A percentile compares a stretch with the other conserved stretches of the same genome.
Evolutionary conservation across 2,888 invertebrate species (phyloP).

Genomic region (Glaucopsyche alexis): DNA sequence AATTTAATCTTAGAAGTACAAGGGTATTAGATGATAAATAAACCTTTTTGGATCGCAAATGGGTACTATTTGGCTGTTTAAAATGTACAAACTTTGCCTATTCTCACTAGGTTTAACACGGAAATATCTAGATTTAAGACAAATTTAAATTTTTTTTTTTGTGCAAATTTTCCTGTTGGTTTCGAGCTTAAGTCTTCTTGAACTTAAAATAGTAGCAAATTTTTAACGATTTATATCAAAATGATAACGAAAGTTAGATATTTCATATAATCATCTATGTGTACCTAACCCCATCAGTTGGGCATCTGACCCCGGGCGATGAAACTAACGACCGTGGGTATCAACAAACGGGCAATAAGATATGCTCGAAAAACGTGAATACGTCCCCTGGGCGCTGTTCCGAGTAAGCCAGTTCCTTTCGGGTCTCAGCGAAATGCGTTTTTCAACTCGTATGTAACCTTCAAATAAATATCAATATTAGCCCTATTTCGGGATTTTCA

Average conservation of each 20-base stretch:
- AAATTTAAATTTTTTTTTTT: no score
- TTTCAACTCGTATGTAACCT: constrained; percentile 38
- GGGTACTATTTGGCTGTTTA: no score
- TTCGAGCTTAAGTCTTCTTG: background rate
- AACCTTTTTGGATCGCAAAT: background rate
- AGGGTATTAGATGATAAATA: background rate
- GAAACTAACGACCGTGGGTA: constrained; percentile 78
- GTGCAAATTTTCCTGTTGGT: no score
- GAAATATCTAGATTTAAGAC: no score
- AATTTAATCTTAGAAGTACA: constrained; percentile 6
- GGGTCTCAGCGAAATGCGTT: constrained; percentile 54
- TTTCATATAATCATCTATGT: constrained; percentile 6
- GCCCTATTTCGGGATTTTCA: background rate
- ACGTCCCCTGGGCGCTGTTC: constrained; percentile 61
- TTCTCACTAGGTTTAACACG: no score
- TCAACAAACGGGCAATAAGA: constrained; percentile 80
- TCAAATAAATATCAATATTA: constrained; percentile 25
- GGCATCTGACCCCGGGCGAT: constrained; percentile 68
- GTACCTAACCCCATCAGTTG: constrained; percentile 42
- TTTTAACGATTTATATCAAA: background rate
- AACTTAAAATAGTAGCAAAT: background rate
- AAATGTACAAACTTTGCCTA: no score
- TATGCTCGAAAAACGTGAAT: constrained; percentile 78
- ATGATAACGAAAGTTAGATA: background rate
- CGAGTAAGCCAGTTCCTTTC: constrained; percentile 51